Evolutionary conservation across 2,113 vertebrate genomes (phyloP), one percentile per base, ranked within the genome.

Genomic region (Litocranius walleri): DNA sequence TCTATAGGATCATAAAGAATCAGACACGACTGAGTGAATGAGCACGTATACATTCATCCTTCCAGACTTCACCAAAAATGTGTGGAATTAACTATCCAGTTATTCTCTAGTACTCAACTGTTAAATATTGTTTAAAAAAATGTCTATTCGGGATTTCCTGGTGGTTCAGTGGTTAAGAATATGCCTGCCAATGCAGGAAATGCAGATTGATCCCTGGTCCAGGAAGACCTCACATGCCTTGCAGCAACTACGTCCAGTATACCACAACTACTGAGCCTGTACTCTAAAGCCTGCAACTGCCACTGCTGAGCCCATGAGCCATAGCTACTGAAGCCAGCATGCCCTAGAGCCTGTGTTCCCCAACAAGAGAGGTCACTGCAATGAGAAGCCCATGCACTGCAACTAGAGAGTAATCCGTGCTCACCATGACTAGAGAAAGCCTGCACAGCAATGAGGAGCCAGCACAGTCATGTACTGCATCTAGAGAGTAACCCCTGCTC

Each of bases 251-350:
- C 0, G 2, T 6, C 67, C n/a, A 71, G n/a, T 6, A 6, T n/a
- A 36, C 19, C n/a, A 23, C 19, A 23, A 3, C 67, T 40, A 12
- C 3, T 23, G 67, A 40, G 19, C 19, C n/a, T 71, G 67, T 23
- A 12, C n/a, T 23, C 67, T 23, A 12, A 71, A 40, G n/a, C 67
- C 67, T 40, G 67, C 67, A 6, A 23, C 67, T 12, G 67, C 10
- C n/a, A 40, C n/a, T 23, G n/a, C n/a, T 71, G n/a, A 43, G 36
- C 71, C 40, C 3, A 7, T 77, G 71, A 43, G 23, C 36, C 3
- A 14, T 3, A 2, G 13, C 36, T 43, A 7, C 71, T 7, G 71
- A 43, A 7, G 21, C 36, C 71, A 3, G 3, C 6, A 0, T 0
- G 3, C 21, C 36, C 36, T 43, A 27, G 23, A 7, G 36, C 71